Evolutionary conservation across 2,113 vertebrate species (phyloP), one percentile per base, ranked within the genome.

Genomic region (Psilopogon haemacephalus): DNA sequence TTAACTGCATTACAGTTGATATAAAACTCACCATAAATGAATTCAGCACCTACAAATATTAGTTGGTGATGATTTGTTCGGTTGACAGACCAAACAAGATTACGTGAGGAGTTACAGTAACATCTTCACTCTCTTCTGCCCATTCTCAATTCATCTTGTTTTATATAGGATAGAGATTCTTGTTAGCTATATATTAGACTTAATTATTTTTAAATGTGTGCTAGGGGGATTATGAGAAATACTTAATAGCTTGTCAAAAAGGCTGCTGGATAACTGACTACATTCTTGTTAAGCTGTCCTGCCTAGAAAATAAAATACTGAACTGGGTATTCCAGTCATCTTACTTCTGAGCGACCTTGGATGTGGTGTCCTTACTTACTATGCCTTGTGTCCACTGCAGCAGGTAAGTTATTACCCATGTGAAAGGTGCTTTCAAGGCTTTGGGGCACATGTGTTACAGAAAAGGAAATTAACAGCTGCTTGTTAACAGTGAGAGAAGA

Each of bases 401-500:
- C 24, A 23, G 42, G 74, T 74, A 48, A 87, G 32, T 52, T 75
- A 32, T 35, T 71, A 4, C n/a, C 42, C 5, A 2, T 62, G 6
- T 9, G 71, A 40, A 84, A 74, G 21, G 32, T 74, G 24, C 21
- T 78, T 87, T 23, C 5, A 55, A 60, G 58, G 14, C 68, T 82
- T 84, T 48, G 26, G 21, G 42, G 32, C 0, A 37, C 9, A 1
- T 2, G 0, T 24, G 5, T 42, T 79, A 24, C 6, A 8, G 37
- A 65, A 82, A 19, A 68, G 37, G 56, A 28, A 63, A 30, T 44
- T 32, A 48, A n/a, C 0, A 3, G 40, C 50, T 58, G 18, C 28
- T 19, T 33, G 7, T 60, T 82, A 55, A 27, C 12, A 1, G 33
- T 32, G 24, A 42, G 50, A 60, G 59, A n/a, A 32, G 17, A 58